phyloP scores from a whole-genome alignment of 2,888 invertebrate genomes.

The Hoplodrina ambigua region DNA sequence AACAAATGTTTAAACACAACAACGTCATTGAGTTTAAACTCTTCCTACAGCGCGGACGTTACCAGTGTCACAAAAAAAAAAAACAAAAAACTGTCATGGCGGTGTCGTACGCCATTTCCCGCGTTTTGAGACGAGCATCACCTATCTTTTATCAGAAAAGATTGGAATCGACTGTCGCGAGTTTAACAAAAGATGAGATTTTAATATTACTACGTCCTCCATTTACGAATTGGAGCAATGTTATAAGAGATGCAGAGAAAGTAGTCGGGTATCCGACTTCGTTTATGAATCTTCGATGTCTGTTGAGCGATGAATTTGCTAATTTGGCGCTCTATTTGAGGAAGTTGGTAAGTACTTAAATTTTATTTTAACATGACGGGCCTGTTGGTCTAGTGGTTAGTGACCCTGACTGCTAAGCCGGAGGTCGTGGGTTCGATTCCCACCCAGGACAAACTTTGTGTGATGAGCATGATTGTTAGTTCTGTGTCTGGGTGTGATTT shows the following conservation, averaged over 20 bases:
- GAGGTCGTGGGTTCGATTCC: no score
- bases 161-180: slow-evolving; percentile 85
- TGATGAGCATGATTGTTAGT: no score
- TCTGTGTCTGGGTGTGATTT: no score
- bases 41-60: slow-evolving; percentile 46
- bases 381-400: no score
- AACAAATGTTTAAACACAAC: slow-evolving; percentile 44
- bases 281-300: slow-evolving; percentile 90
- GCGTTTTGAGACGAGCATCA: slow-evolving; percentile 80
- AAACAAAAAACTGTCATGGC: slow-evolving; percentile 72
- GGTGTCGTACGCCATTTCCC: slow-evolving; percentile 79
- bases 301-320: slow-evolving; percentile 91
- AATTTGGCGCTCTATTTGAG: slow-evolving; percentile 89
- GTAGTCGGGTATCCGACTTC: slow-evolving; percentile 91
- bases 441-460: no score
- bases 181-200: slow-evolving; percentile 87
- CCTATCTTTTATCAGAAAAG: slow-evolving; percentile 85
- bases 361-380: slow-evolving; percentile 18
- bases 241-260: slow-evolving; percentile 88
- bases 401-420: no score
- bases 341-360: slow-evolving; percentile 85
- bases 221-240: slow-evolving; percentile 87
- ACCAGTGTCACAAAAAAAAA: slow-evolving; percentile 56
- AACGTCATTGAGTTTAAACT: slow-evolving; percentile 63
- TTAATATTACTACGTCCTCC: slow-evolving; percentile 84